A percentile compares a stretch with the other conserved stretches of the same genome.
phyloP scores from a whole-genome alignment of 2,888 invertebrate species.

The Erannis defoliaria region DNA sequence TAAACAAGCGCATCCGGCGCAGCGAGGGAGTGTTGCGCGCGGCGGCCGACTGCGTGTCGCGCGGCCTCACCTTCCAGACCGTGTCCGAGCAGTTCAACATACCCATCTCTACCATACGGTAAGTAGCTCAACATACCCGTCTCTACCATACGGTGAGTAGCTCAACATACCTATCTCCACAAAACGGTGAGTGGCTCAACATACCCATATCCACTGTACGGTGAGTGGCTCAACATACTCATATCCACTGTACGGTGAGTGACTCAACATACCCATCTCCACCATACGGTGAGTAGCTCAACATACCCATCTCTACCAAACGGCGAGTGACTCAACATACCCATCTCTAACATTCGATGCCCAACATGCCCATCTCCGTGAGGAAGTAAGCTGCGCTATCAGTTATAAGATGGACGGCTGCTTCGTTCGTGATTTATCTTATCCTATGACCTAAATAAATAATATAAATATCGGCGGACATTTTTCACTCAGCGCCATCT shows the following conservation, averaged over 20 bases:
- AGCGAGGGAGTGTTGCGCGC: slow-evolving; percentile 92
- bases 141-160: slow-evolving; percentile 67
- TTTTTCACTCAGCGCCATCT: background rate
- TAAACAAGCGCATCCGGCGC: slow-evolving; percentile 88
- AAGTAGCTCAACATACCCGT: slow-evolving; percentile 88
- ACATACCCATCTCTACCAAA: slow-evolving; percentile 91
- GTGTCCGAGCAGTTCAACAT: slow-evolving; percentile 95
- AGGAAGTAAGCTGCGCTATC: no score
- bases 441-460: no score
- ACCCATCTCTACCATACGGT: slow-evolving; percentile 88
- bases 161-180: background rate
- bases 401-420: no score
- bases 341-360: background rate
- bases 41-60: slow-evolving; percentile 94
- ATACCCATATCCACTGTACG: slow-evolving; percentile 90
- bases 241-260: no score
- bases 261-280: slow-evolving; percentile 94
- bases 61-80: slow-evolving; percentile 95
- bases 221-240: background rate
- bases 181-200: slow-evolving; percentile 90
- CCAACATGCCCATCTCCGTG: slow-evolving; percentile 95
- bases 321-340: background rate
- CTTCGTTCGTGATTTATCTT: no score
- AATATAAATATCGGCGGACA: no score
- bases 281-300: slow-evolving; percentile 88